These are phyloP conservation scores for Epinephelus fuscoguttatus DNA, from an alignment of 2,113 vertebrate genomes.

Conservation along the genomic window DNA sequence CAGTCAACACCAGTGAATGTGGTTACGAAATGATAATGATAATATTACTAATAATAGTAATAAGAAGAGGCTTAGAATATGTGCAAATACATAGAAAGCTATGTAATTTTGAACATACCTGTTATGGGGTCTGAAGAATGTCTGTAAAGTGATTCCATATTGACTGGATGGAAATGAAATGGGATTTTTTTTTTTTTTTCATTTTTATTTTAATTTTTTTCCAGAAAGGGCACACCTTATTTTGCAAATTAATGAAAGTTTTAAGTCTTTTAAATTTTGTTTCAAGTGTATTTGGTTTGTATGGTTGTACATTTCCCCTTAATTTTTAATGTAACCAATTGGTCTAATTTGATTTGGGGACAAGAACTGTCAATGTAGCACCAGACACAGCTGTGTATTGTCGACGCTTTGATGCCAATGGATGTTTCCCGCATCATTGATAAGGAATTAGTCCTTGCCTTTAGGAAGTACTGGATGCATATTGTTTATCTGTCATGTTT, in stretches of 20 bases:
- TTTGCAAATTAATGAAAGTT: no score
- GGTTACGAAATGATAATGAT: neutral
- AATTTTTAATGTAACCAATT: conserved; percentile 8
- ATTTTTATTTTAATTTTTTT: neutral
- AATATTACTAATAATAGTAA: neutral
- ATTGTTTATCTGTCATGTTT: conserved; percentile 35
- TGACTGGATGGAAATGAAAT: conserved; percentile 19
- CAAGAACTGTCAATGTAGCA: conserved; percentile 59
- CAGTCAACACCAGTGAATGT: conserved; percentile 22
- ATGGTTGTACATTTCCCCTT: conserved; percentile 22
- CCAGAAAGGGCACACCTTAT: neutral
- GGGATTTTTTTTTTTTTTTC: neutral
- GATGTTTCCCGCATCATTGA: conserved; percentile 28
- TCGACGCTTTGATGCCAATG: conserved; percentile 44
- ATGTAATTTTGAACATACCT: conserved; percentile 11
- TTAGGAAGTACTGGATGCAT: conserved; percentile 21
- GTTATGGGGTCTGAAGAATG: conserved; percentile 24
- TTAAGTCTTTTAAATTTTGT: neutral
- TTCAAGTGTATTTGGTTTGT: conserved; percentile 43
- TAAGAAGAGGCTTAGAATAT: conserved; percentile 7
- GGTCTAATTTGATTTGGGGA: conserved; percentile 18
- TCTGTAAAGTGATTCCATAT: conserved; percentile 32
- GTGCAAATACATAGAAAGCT: conserved; percentile 12
- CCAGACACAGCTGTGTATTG: conserved; percentile 50
- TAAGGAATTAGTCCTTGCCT: conserved; percentile 24